Evolutionary conservation across 2,888 invertebrate species (phyloP).

Genomic region (Dicycla oo): DNA sequence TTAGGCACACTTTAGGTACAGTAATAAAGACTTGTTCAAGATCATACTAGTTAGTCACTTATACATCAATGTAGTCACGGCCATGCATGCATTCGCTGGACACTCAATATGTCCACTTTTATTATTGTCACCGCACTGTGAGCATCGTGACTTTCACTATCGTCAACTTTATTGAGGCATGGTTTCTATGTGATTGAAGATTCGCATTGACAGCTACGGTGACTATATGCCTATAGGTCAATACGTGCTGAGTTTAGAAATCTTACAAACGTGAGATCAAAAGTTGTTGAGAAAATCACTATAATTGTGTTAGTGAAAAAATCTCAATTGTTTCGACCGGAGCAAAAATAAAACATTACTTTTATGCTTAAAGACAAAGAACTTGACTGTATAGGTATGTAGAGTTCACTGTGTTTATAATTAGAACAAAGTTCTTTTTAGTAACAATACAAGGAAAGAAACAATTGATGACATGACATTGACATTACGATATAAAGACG

Average conservation of each 20-base stretch:
- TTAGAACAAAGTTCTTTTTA: conserved; percentile 49
- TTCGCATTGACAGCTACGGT: conserved; percentile 9
- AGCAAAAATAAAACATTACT: background rate
- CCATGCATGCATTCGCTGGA: background rate
- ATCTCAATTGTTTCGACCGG: background rate
- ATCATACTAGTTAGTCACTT: no score
- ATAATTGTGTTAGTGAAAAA: background rate
- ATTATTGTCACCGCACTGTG: conserved; percentile 15
- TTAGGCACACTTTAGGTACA: no score
- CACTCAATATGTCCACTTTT: conserved; percentile 11
- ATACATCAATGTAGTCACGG: no score
- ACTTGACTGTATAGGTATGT: conserved; percentile 44
- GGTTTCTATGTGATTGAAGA: conserved; percentile 36
- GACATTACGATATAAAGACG: conserved; percentile 44
- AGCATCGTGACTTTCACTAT: conserved; percentile 39
- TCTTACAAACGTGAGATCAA: conserved; percentile 10
- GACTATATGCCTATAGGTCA: background rate
- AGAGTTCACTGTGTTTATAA: conserved; percentile 28
- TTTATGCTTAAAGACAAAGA: conserved; percentile 40
- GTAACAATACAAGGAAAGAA: conserved; percentile 43
- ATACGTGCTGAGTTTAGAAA: conserved; percentile 30
- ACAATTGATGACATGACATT: conserved; percentile 59
- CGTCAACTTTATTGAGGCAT: conserved; percentile 20
- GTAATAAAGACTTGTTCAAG: background rate
- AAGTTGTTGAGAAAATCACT: conserved; percentile 10